Conservation (phyloP, 2,888 invertebrate species). For the Syrista parreyssii region DNA sequence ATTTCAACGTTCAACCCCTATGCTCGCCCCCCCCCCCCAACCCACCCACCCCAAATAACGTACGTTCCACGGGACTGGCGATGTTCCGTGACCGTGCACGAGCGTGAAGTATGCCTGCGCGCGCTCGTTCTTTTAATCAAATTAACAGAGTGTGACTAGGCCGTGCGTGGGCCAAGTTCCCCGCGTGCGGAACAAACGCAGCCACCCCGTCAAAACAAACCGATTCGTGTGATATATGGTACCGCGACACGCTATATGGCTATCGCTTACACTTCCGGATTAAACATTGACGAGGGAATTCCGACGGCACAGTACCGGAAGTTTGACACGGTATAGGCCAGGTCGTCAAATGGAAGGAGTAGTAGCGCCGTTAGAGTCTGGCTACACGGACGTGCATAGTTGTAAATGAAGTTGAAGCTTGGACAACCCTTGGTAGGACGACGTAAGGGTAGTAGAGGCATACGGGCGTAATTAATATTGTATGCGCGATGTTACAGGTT, state of each 20-base stretch:
- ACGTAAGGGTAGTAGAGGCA: too few relatives aligned
- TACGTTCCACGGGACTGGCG: background rate
- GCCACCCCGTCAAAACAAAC: conserved; percentile 7
- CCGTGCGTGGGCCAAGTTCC: background rate
- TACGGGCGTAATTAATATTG: too few relatives aligned
- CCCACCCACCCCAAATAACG: conserved; percentile 11
- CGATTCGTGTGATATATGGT: conserved; percentile 12
- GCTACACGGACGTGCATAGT: too few relatives aligned
- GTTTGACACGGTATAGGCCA: too few relatives aligned
- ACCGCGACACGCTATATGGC: conserved; percentile 16
- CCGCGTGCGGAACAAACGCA: conserved; percentile 3
- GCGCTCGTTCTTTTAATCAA: conserved; percentile 20
- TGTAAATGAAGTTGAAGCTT: too few relatives aligned
- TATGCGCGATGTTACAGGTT: too few relatives aligned
- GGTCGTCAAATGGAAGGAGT: too few relatives aligned
- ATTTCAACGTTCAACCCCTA: conserved; percentile 28
- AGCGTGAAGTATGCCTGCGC: too few relatives aligned
- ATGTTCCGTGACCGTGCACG: background rate
- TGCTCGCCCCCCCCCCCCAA: background rate
- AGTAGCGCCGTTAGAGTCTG: too few relatives aligned
- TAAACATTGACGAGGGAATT: conserved; percentile 5
- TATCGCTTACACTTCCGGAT: conserved; percentile 19
- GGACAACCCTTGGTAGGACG: too few relatives aligned
- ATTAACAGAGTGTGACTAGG: conserved; percentile 10
- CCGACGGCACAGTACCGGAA: too few relatives aligned